Evolutionary conservation across 2,797 vertebrate genomes (phyloP).

Genomic region (Tinamus major): DNA sequence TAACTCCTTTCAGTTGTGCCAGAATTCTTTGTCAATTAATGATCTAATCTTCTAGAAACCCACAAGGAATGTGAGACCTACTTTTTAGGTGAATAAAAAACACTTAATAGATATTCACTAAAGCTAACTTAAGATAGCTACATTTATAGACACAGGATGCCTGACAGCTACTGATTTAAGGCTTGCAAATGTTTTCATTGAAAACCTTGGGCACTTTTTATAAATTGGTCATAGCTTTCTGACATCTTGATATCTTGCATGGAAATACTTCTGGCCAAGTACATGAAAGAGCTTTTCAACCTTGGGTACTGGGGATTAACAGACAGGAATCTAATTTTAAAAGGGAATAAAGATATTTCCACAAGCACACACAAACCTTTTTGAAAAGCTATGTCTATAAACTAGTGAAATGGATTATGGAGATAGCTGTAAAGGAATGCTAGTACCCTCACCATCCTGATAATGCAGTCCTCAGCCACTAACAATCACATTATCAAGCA

Average conservation of each 20-base stretch:
- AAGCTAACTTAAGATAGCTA: not conserved
- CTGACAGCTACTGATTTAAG: slow-evolving; percentile 30
- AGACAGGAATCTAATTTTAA: not conserved
- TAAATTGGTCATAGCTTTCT: not conserved
- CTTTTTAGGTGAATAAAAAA: slow-evolving; percentile 49
- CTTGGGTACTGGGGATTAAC: not conserved
- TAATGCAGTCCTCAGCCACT: not conserved
- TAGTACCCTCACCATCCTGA: not conserved
- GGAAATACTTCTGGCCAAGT: not conserved
- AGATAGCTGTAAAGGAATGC: not conserved
- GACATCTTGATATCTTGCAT: not conserved
- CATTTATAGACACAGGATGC: not conserved
- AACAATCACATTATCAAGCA: not conserved
- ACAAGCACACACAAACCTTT: not conserved
- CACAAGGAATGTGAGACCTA: not conserved
- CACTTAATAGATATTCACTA: slow-evolving; percentile 37
- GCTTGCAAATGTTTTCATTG: slow-evolving; percentile 25
- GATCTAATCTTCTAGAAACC: slow-evolving; percentile 46
- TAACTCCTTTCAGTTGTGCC: not conserved
- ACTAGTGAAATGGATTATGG: not conserved
- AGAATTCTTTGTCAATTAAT: slow-evolving; percentile 34
- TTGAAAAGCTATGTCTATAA: not conserved
- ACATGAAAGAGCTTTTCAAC: not conserved
- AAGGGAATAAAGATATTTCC: not conserved
- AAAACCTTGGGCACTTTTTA: not conserved